Evolutionary conservation across 2,888 invertebrate species (phyloP).

Genomic region (Mythimna lalbum): DNA sequence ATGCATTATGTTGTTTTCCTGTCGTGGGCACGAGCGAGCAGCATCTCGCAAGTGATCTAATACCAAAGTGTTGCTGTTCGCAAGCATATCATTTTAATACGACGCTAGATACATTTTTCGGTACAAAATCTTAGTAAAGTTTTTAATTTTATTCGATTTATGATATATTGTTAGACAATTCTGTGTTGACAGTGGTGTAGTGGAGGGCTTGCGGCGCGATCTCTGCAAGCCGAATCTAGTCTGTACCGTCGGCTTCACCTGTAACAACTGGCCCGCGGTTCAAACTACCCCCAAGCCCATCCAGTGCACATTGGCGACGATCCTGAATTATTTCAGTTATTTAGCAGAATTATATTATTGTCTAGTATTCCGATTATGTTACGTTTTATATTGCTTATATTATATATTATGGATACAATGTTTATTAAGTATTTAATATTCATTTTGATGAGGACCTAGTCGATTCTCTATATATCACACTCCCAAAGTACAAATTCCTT

Average conservation of each 20-base stretch:
- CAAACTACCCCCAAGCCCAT: conserved; percentile 48
- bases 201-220: conserved; percentile 68
- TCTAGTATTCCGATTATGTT: conserved; percentile 90
- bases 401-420: conserved; percentile 89
- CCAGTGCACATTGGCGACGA: conserved; percentile 79
- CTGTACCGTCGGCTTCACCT: conserved; percentile 76
- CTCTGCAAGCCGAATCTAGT: conserved; percentile 78
- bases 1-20: conserved; percentile 75
- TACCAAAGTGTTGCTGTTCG: conserved; percentile 89
- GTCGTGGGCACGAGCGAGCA: conserved; percentile 75
- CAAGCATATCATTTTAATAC: conserved; percentile 89
- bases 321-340: conserved; percentile 89
- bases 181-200: conserved; percentile 81
- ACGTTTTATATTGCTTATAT: conserved; percentile 91
- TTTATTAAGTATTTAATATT: conserved; percentile 90
- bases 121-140: conserved; percentile 88
- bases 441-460: conserved; percentile 91
- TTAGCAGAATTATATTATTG: conserved; percentile 90
- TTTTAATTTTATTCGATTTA: conserved; percentile 86
- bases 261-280: conserved; percentile 60
- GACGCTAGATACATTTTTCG: conserved; percentile 87
- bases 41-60: conserved; percentile 81
- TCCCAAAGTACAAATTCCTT: conserved; percentile 91
- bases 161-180: conserved; percentile 88
- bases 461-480: conserved; percentile 91